Percentiles rank a stretch among this genome's conserved stretches.
Evolutionary conservation across 2,797 vertebrate genomes (phyloP).

Genomic region (Darevskia nairensis): DNA sequence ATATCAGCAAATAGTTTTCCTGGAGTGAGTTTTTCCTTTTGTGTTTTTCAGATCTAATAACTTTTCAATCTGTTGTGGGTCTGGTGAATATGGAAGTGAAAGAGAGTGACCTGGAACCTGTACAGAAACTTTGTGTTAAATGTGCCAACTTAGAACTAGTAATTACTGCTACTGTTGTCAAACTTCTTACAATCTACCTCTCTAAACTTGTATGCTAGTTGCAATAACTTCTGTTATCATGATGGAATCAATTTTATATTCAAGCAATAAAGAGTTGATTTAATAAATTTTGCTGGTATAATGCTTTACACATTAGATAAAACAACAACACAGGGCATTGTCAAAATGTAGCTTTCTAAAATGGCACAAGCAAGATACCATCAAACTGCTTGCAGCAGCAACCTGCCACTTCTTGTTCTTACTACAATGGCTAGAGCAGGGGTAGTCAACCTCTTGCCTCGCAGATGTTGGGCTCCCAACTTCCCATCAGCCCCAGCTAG

Average conservation of each 20-base stretch:
- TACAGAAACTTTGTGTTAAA: slow-evolving; percentile 74
- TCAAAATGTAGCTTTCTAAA: neutral
- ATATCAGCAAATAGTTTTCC: no score
- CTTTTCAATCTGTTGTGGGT: slow-evolving; percentile 51
- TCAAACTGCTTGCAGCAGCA: no score
- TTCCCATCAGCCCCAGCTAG: no score
- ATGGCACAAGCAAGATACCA: no score
- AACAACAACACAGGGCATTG: neutral
- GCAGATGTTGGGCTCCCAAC: no score
- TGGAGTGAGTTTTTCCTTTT: neutral
- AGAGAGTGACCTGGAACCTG: slow-evolving; percentile 70
- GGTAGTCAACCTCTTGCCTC: no score
- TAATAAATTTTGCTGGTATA: slow-evolving; percentile 48
- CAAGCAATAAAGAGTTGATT: slow-evolving; percentile 71
- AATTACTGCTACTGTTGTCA: slow-evolving; percentile 75
- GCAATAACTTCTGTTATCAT: slow-evolving; percentile 75
- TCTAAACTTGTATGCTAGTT: slow-evolving; percentile 72
- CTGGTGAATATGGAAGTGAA: slow-evolving; percentile 57
- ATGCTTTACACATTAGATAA: neutral
- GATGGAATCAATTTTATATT: slow-evolving; percentile 79
- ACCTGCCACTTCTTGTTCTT: no score
- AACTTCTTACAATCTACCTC: slow-evolving; percentile 84
- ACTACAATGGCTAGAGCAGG: no score
- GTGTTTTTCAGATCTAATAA: slow-evolving; percentile 70
- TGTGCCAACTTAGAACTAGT: slow-evolving; percentile 79